Conservation (phyloP, 2,888 invertebrate genomes). For the Dorcus parallelipipedus region DNA sequence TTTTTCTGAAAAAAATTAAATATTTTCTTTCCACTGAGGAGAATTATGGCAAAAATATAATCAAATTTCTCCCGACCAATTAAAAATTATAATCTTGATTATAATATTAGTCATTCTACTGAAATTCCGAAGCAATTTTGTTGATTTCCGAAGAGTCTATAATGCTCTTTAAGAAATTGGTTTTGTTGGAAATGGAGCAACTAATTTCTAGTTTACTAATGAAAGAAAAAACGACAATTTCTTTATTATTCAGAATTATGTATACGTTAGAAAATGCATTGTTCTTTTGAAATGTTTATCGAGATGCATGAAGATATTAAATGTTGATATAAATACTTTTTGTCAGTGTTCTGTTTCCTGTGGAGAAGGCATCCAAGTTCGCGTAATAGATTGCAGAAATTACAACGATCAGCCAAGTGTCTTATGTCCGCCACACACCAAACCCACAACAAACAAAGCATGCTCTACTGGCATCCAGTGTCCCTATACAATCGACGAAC, state of each 20-base stretch:
- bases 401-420: slow-evolving; percentile 54
- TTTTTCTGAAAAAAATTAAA: too few relatives aligned
- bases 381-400: slow-evolving; percentile 78
- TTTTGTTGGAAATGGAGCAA: too few relatives aligned
- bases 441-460: slow-evolving; percentile 67
- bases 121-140: too few relatives aligned
- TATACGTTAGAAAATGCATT: background rate
- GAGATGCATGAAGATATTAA: background rate
- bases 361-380: slow-evolving; percentile 80
- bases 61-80: too few relatives aligned
- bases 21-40: too few relatives aligned
- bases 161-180: too few relatives aligned
- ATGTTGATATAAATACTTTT: background rate
- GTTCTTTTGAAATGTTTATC: background rate
- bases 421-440: slow-evolving; percentile 64
- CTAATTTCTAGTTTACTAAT: too few relatives aligned
- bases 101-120: too few relatives aligned
- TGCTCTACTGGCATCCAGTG: slow-evolving; percentile 76
- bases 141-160: too few relatives aligned
- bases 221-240: background rate
- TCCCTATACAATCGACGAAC: slow-evolving; percentile 49
- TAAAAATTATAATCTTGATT: too few relatives aligned
- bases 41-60: too few relatives aligned
- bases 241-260: background rate
- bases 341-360: slow-evolving; percentile 89